A percentile compares a stretch with the other conserved stretches of the same genome.
Evolutionary conservation across 2,113 vertebrate genomes (phyloP).

Genomic region (Paradisaea rubra): DNA sequence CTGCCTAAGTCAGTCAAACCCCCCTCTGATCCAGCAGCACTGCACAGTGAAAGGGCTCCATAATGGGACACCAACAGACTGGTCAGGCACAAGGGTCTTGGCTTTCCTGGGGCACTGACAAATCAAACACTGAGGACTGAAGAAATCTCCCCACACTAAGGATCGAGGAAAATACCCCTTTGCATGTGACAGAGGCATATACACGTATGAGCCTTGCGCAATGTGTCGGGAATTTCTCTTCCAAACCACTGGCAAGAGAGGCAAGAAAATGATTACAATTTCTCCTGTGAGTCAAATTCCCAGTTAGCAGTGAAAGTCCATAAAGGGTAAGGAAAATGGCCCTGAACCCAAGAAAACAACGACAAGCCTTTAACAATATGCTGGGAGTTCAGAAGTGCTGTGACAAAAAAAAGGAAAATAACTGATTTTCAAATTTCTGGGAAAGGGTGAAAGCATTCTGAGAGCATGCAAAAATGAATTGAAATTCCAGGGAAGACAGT

Average conservation of each 20-base stretch:
- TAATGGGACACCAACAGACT: not conserved
- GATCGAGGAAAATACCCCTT: not conserved
- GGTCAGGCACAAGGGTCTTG: rapidly evolving
- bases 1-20: not conserved
- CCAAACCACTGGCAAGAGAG: not conserved
- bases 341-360: not conserved
- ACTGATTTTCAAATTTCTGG: not conserved
- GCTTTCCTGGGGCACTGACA: not conserved
- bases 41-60: not conserved
- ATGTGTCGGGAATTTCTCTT: not conserved
- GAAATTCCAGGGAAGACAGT: not conserved
- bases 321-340: not conserved
- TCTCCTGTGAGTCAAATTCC: not conserved
- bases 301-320: not conserved
- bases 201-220: not conserved
- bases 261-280: not conserved
- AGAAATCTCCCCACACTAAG: not conserved
- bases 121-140: not conserved
- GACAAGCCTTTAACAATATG: not conserved
- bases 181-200: not conserved
- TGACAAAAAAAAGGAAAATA: not conserved
- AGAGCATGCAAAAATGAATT: not conserved
- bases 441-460: not conserved
- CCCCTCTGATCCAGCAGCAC: not conserved
- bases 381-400: not conserved